Evolutionary conservation across 1,140 invertebrate genomes (phyloP).

Genomic region (Trissolcus basalis): DNA sequence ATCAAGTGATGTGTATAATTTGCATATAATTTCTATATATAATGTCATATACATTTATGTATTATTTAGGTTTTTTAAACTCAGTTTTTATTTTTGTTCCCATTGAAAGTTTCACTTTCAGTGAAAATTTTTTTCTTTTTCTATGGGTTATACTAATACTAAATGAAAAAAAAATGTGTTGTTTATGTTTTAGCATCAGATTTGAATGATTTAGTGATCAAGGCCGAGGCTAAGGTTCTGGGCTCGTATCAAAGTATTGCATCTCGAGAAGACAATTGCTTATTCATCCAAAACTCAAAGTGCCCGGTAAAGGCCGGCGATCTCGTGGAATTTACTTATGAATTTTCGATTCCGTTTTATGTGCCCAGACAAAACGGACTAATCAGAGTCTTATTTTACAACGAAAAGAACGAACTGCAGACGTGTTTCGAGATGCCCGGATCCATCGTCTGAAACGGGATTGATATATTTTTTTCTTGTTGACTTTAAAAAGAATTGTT

Average conservation of each 20-base stretch:
- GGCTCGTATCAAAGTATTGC: slow-evolving; percentile 11
- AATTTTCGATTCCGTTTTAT: slow-evolving; percentile 43
- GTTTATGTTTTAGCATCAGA: slow-evolving; percentile 13
- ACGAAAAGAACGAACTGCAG: slow-evolving; percentile 33
- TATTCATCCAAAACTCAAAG: slow-evolving; percentile 3
- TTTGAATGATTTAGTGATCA: slow-evolving; percentile 12
- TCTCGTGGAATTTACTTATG: slow-evolving; percentile 21
- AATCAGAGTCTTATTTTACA: slow-evolving; percentile 22
- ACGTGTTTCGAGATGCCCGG: slow-evolving; percentile 38
- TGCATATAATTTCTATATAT: no score
- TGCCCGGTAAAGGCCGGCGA: slow-evolving; percentile 36
- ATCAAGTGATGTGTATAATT: no score
- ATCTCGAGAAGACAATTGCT: slow-evolving; percentile 8
- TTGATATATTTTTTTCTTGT: no score
- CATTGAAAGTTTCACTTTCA: no score
- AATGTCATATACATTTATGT: no score
- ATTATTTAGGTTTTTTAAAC: no score
- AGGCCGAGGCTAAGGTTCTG: slow-evolving; percentile 7
- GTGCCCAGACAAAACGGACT: slow-evolving; percentile 1
- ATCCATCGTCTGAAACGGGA: slow-evolving; percentile 19
- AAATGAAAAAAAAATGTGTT: no score
- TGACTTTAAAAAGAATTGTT: background rate
- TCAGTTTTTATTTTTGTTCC: no score
- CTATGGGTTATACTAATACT: no score
- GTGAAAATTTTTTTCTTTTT: no score